These are phyloP conservation scores for Sitobion miscanthi DNA, from an alignment of 1,140 invertebrate species.

Conservation along the genomic window DNA sequence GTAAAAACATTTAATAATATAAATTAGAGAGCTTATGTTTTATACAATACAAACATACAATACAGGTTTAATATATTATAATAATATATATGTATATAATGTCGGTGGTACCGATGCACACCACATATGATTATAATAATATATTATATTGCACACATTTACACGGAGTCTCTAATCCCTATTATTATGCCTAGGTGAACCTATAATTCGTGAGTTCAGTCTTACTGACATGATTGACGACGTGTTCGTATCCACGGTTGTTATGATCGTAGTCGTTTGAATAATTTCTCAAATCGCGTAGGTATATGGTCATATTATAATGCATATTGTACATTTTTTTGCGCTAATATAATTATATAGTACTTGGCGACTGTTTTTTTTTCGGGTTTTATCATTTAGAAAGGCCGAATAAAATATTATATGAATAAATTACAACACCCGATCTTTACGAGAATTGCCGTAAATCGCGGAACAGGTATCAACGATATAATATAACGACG, in stretches of 20 bases:
- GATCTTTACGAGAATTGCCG: neutral
- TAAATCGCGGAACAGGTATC: neutral
- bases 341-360: constrained; percentile 10
- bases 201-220: neutral
- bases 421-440: neutral
- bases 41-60: neutral
- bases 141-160: neutral
- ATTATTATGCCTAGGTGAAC: constrained; percentile 2
- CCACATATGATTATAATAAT: neutral
- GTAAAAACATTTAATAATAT: neutral
- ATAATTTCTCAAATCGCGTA: neutral
- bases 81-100: neutral
- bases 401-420: neutral
- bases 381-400: neutral
- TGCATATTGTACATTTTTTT: neutral
- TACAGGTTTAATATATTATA: too few relatives aligned
- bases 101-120: neutral
- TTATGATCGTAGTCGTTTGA: neutral
- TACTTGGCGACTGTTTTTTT: neutral
- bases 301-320: neutral
- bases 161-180: neutral
- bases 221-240: neutral
- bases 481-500: neutral
- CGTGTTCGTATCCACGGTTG: neutral
- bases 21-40: neutral